A percentile compares a stretch with the other conserved stretches of the same genome.
These are phyloP conservation scores for Venusia cambrica DNA, from an alignment of 2,888 invertebrate species.

Conservation along the genomic window DNA sequence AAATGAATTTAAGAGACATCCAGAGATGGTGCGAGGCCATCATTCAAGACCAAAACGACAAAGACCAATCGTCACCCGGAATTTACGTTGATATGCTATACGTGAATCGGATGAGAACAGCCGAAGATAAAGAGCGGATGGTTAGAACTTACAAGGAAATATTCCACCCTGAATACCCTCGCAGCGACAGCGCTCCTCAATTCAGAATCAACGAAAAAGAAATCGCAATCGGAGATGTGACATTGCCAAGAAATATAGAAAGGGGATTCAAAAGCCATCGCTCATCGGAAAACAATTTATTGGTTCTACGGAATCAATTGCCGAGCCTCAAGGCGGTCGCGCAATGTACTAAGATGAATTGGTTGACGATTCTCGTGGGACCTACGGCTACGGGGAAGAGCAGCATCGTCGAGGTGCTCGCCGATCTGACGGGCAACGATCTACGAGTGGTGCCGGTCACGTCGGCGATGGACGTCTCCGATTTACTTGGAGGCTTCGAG, in stretches of 20 bases:
- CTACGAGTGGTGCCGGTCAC: slow-evolving; percentile 91
- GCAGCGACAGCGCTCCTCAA: slow-evolving; percentile 78
- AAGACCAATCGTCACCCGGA: slow-evolving; percentile 68
- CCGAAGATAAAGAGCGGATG: slow-evolving; percentile 88
- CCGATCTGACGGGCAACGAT: slow-evolving; percentile 87
- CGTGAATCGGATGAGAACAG: slow-evolving; percentile 91
- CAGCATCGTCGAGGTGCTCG: slow-evolving; percentile 86
- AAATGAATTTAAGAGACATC: slow-evolving; percentile 97
- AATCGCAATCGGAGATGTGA: slow-evolving; percentile 85
- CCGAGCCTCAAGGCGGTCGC: slow-evolving; percentile 88
- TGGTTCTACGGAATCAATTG: slow-evolving; percentile 81
- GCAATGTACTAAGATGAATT: slow-evolving; percentile 94
- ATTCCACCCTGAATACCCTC: slow-evolving; percentile 70
- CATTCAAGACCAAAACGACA: slow-evolving; percentile 56
- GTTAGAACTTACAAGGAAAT: slow-evolving; percentile 66
- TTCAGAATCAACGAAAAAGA: slow-evolving; percentile 80
- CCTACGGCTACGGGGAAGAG: slow-evolving; percentile 90
- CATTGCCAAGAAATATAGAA: slow-evolving; percentile 58
- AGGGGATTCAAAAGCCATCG: slow-evolving; percentile 60
- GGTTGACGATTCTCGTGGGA: slow-evolving; percentile 95
- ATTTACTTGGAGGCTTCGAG: slow-evolving; percentile 98
- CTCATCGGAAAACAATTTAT: slow-evolving; percentile 57
- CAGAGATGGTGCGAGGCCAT: slow-evolving; percentile 94
- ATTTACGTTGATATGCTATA: slow-evolving; percentile 90
- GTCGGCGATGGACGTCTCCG: slow-evolving; percentile 96